Conservation (phyloP, 2,888 invertebrate species). For the Leucophenga montana region DNA sequence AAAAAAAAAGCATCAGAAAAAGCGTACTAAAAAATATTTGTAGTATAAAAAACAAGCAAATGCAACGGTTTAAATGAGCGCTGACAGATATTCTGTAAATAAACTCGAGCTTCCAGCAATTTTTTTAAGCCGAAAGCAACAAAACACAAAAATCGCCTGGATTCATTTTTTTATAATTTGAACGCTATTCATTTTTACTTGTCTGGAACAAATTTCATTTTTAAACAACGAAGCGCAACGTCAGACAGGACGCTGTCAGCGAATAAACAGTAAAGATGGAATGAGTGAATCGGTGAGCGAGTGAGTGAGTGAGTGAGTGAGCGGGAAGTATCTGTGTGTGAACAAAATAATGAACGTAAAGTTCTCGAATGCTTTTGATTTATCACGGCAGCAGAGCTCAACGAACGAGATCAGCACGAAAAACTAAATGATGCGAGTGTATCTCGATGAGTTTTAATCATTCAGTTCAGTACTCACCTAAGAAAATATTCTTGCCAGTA, state of each 20-base stretch:
- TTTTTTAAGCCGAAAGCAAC: background rate
- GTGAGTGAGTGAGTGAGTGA: background rate
- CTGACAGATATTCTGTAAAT: conserved; percentile 2
- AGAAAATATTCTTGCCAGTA: too few relatives aligned
- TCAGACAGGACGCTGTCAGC: conserved; percentile 21
- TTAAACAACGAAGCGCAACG: conserved; percentile 33
- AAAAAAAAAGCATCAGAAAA: background rate
- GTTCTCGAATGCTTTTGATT: conserved; percentile 33
- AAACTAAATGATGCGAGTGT: background rate
- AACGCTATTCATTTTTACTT: too few relatives aligned
- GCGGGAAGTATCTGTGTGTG: background rate
- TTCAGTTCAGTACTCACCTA: too few relatives aligned
- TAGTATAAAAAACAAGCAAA: background rate
- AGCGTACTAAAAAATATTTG: background rate
- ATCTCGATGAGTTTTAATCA: conserved; percentile 28
- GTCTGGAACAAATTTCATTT: conserved; percentile 39
- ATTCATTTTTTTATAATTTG: too few relatives aligned
- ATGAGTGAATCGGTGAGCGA: background rate
- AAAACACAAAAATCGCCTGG: too few relatives aligned
- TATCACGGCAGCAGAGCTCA: conserved; percentile 19
- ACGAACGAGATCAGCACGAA: too few relatives aligned
- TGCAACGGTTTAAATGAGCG: background rate
- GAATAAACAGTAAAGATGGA: background rate
- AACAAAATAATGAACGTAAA: background rate
- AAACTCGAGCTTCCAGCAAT: background rate